Evolutionary conservation across 1,140 invertebrate genomes (phyloP), one percentile per base, ranked within the genome.

Genomic region (Potamilus streckersoni): DNA sequence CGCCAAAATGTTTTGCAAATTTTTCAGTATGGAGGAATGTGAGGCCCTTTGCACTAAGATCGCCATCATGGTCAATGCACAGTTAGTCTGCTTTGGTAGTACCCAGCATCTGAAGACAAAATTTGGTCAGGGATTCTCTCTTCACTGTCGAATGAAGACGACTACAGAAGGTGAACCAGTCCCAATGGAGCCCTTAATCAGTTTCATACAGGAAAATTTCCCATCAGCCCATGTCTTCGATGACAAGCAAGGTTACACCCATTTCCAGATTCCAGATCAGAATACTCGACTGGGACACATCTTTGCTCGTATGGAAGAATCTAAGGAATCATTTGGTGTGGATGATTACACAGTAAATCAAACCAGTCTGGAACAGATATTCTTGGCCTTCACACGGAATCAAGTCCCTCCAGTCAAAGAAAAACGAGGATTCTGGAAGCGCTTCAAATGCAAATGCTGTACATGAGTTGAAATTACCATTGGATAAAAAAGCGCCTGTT

Each of bases 271-370:
- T n/a, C 80, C 83, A 12, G 82, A 87, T 62, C 77, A 83, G 49
- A 71, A 82, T 16, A 70, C 95, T n/a, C 87, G 88, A 15, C 89
- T 94, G 79, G 93, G 93, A 72, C 86, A 89, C 73, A 91, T 94
- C 66, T 95, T 95, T 88, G 88, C 90, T 14, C 89, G 92, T 76
- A 90, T 95, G 87, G 92, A 92, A 66, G 62, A 69, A 2, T 76
- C 82, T 75, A 91, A 91, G 72, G 88, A 92, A 69, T 84, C 90
- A 59, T 90, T 93, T 75, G 88, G 92, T 71, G 91, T 94, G 55
- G 92, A 93, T 59, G 94, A 95, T 88, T 95, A 93, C 87, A 93
- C 93, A 3, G 88, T 95, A 31, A 93, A 93, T 79, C 94, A 95
- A 85, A 94, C 93, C 79, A 70, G 94, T 12, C 89, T 95, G 58